These are phyloP conservation scores for Pelobates cultripes DNA, from an alignment of 2,797 vertebrate genomes.

Conservation along the genomic window DNA sequence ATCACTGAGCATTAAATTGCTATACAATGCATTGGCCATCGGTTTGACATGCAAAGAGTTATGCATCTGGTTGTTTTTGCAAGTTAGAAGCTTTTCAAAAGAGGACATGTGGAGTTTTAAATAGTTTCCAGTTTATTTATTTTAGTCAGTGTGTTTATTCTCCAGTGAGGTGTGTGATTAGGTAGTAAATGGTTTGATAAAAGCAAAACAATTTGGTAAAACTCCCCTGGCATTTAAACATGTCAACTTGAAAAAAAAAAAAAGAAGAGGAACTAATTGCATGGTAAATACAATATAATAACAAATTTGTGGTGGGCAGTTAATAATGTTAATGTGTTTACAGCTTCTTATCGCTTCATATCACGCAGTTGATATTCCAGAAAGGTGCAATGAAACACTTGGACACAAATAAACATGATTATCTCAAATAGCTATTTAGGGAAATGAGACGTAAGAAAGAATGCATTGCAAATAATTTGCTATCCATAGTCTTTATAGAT, in stretches of 20 bases:
- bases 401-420: not conserved
- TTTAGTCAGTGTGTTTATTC: constrained; percentile 49
- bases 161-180: constrained; percentile 54
- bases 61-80: constrained; percentile 43
- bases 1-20: not conserved
- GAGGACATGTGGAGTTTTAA: constrained; percentile 34
- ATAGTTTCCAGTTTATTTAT: constrained; percentile 46
- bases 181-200: constrained; percentile 50
- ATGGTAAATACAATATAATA: constrained; percentile 24
- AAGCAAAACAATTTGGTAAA: constrained; percentile 36
- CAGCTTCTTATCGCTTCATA: not conserved
- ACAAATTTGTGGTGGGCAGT: not conserved
- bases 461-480: not conserved
- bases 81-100: constrained; percentile 32
- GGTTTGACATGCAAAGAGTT: not conserved
- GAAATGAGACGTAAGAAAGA: not conserved
- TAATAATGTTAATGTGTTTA: not conserved
- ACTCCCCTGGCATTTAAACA: constrained; percentile 4
- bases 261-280: constrained; percentile 20
- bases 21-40: not conserved
- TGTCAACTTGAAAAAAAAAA: constrained; percentile 21
- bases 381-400: not conserved
- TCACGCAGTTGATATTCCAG: not conserved
- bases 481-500: not conserved
- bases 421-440: not conserved